phyloP scores from a whole-genome alignment of 2,113 vertebrate species.

The Calcarius ornatus region DNA sequence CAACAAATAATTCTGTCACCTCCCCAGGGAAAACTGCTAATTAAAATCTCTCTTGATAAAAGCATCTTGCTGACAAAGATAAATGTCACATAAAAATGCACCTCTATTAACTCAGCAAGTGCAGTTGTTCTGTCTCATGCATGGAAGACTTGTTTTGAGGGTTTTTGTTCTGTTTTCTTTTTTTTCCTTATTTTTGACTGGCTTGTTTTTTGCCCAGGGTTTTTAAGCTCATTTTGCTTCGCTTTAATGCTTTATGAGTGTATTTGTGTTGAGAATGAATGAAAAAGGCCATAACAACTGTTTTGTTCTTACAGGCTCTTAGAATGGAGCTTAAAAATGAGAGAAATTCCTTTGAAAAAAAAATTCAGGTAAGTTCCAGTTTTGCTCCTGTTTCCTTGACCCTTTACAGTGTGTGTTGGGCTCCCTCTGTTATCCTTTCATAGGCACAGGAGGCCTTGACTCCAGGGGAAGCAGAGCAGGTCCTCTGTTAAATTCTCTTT shows the following conservation, averaged over 20 bases:
- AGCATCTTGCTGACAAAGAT: neutral
- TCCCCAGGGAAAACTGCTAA: neutral
- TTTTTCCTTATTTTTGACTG: neutral
- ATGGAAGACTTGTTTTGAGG: neutral
- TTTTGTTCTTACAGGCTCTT: conserved; percentile 42
- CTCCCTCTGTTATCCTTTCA: neutral
- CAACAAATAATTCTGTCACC: neutral
- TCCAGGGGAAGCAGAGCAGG: neutral
- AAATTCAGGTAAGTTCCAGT: conserved; percentile 75
- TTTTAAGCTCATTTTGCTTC: neutral
- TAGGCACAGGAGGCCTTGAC: neutral
- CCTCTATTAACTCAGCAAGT: neutral
- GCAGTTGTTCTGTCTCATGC: neutral
- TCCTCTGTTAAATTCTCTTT: conserved; percentile 5
- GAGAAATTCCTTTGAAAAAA: conserved; percentile 70
- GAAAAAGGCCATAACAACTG: neutral
- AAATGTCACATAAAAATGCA: neutral
- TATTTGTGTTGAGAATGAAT: neutral
- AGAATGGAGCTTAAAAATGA: conserved; percentile 65
- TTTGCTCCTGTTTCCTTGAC: neutral
- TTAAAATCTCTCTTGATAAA: neutral
- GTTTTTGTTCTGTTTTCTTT: neutral
- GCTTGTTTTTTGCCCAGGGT: neutral
- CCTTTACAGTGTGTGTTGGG: neutral
- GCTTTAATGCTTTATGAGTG: neutral